phyloP scores from a whole-genome alignment of 2,888 invertebrate genomes.

The Macroteleia sp. region DNA sequence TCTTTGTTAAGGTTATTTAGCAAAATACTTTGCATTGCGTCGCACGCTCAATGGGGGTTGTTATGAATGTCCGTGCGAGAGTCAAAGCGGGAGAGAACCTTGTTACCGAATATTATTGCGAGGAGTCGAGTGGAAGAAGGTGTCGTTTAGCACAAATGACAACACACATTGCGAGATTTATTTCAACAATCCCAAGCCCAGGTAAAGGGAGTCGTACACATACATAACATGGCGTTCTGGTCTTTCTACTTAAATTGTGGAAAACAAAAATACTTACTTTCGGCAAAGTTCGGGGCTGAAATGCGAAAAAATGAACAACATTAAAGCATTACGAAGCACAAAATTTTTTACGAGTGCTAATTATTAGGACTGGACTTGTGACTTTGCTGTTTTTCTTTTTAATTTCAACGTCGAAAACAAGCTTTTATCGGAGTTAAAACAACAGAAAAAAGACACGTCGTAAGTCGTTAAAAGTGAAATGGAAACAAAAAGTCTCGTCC shows the following conservation, averaged over 20 bases:
- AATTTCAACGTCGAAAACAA: slow-evolving; percentile 8
- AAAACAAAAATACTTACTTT: slow-evolving; percentile 64
- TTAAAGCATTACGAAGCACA: slow-evolving; percentile 66
- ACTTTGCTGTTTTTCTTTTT: slow-evolving; percentile 6
- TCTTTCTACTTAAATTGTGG: slow-evolving; percentile 56
- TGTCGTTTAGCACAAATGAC: slow-evolving; percentile 60
- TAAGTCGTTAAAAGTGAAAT: too few species aligned
- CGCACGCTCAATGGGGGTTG: slow-evolving; percentile 26
- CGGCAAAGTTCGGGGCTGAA: slow-evolving; percentile 66
- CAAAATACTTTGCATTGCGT: slow-evolving; percentile 50
- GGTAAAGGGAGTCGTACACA: slow-evolving; percentile 15
- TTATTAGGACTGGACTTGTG: slow-evolving; percentile 44
- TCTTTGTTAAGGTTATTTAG: slow-evolving; percentile 56
- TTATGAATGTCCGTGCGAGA: slow-evolving; percentile 48
- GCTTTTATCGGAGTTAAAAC: too few species aligned
- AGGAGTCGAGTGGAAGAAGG: slow-evolving; percentile 65
- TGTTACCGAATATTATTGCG: slow-evolving; percentile 60
- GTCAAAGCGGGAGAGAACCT: slow-evolving; percentile 46
- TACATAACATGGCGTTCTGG: slow-evolving; percentile 31
- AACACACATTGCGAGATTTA: slow-evolving; percentile 49
- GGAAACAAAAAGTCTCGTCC: slow-evolving; percentile 27
- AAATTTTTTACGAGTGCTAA: slow-evolving; percentile 60
- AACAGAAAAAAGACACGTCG: too few species aligned
- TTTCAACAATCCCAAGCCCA: slow-evolving; percentile 56
- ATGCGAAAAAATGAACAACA: slow-evolving; percentile 65